phyloP scores from a whole-genome alignment of 2,113 vertebrate genomes.

The Prunella fulvescens region DNA sequence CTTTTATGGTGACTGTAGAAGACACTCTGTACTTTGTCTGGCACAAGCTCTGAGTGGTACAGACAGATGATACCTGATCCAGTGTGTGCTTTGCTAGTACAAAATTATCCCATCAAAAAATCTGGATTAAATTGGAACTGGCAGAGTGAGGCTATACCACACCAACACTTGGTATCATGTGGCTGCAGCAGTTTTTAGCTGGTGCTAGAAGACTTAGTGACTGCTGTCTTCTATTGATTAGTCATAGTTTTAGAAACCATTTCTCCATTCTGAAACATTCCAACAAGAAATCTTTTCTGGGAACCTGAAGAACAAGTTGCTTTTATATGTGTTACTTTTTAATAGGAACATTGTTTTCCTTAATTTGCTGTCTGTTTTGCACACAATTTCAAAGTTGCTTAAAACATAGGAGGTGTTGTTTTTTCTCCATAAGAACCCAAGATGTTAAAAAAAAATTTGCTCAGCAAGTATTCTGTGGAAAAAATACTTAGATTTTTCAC shows the following conservation, averaged over 20 bases:
- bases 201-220: neutral
- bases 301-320: neutral
- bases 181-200: neutral
- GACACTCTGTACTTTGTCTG: neutral
- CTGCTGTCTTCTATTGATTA: neutral
- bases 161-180: neutral
- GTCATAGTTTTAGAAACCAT: neutral
- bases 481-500: neutral
- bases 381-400: neutral
- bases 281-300: neutral
- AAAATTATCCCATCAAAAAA: neutral
- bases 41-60: neutral
- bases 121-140: neutral
- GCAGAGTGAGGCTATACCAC: neutral
- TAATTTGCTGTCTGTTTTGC: neutral
- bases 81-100: neutral
- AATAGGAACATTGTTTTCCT: neutral
- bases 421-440: neutral
- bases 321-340: neutral
- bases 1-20: neutral
- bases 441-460: neutral
- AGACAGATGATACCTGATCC: neutral
- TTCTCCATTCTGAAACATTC: neutral
- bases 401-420: accelerated
- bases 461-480: neutral